Base-by-base conservation (phyloP, 2,888 invertebrate species). In the Dicycla oo region DNA sequence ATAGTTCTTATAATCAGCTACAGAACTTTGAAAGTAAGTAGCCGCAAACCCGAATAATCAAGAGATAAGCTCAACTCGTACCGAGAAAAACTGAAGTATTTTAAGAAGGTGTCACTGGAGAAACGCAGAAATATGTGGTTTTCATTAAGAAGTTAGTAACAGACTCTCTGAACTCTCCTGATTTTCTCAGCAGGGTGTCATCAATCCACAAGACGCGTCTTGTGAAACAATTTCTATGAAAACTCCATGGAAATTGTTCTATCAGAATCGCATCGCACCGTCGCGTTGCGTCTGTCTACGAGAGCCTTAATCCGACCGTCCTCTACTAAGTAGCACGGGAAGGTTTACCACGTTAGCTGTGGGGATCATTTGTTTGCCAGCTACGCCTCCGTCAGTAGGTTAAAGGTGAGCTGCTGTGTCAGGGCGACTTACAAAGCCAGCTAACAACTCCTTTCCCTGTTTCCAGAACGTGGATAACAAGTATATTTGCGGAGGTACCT, bases 401-500 rank as follows among this genome's bases (percentile, higher is more conserved):
- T 20, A 45, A 20, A 8, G 20, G 15, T 61, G 8, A 45, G 8
- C 8, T 20, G 7, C 20, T 45, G 13, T n/a, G 5, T 2, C 8
- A 13, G 8, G 5, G 30, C 0, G 3, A n/a, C 61, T 62, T 15
- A 10, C 61, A 47, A 30, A 62, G 10, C 3, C 20, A 43, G 10
- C 51, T 43, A 61, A 47, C n/a, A 13, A 40, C 30, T 57, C 20
- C 34, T 23, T 60, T 47, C 6, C 8, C 26, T 7, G 4, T 54
- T 89, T 88, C 3, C 91, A 96, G 96, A 93, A 93, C 0, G 94
- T 95, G 3, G 95, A 95, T 87, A 95, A 93, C 87, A 96, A 94
- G 72, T 97, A 97, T 91, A 97, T 96, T 63, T 97, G 97, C 85
- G 97, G 97, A 0, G 97, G 97, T 0, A 97, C 97, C 0, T 93